Evolutionary conservation across 2,888 invertebrate species (phyloP), one percentile per base, ranked within the genome.

Genomic region (Creontiades dilutus): DNA sequence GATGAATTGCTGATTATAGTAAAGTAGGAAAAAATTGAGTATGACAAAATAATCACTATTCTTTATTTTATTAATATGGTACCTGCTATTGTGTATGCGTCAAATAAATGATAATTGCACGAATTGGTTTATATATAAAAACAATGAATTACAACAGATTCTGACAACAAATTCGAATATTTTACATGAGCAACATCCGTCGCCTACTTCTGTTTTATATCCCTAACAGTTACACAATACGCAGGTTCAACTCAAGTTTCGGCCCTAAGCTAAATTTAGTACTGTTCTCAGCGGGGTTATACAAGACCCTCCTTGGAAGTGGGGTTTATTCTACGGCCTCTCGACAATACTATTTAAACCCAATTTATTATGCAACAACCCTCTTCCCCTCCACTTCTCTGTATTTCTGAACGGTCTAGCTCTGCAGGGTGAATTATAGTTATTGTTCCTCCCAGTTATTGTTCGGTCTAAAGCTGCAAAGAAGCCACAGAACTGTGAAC

Each of bases 311-410:
- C 68, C 23, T n/a, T 23, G 68, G 23, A 68, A 19, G 23, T 23
- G 68, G 68, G 68, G 68, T 19, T 68, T 68, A 68, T 68, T 68
- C 68, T 23, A 23, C 27, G 68, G 27, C 23, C 11, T 68, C 19
- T 19, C 23, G 68, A 68, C 68, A 68, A 68, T 68, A 23, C 68
- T 68, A 68, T 68, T 68, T 68, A 68, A 68, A 68, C 68, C 68
- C 68, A 68, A 68, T 68, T 68, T 68, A 68, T 68, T 68, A 68
- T 68, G 68, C 68, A 68, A 68, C 68, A 68, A 23, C 23, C 27
- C 68, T 23, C 68, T 23, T 11, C 27, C 68, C 19, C 61, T 19
- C 4, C 23, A 12, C 19, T 68, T 68, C 16, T 7, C 14, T 14
- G 16, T 16, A 52, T 13, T 52, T 16, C 52, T 14, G 16, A 57